Base-by-base conservation (phyloP, 1,140 invertebrate genomes). In the Solenopsis fugax region DNA sequence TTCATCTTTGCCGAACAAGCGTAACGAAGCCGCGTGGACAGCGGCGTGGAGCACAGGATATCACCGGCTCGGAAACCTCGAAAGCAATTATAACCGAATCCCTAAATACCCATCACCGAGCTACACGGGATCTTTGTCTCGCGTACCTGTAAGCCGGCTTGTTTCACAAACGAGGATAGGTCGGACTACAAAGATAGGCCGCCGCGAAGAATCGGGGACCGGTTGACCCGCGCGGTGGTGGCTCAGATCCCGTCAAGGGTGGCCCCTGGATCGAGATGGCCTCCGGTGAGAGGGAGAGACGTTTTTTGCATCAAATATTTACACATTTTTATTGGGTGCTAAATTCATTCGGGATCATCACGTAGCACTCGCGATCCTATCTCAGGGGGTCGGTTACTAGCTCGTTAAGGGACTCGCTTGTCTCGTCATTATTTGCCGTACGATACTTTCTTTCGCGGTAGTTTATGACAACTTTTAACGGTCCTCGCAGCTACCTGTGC, bases 111-210 rank as follows among this genome's bases (percentile, higher is more conserved):
- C 89, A 69, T 78, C 67, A 85, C 67, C 87, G 48, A 80, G 85
- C 91, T 62, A 87, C 75, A 89, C 77, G 86, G 71, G 89, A 84
- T 92, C 92, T 93, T 93, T 94, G 92, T 94, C 92, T 92, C 75
- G 87, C 62, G 73, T 94, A 94, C 91, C 93, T 94, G 93, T 91
- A 89, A 62, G 89, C 91, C 93, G 93, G 91, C 93, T 93, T 93
- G 94, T 95, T 95, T 94, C 93, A 94, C 93, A 94, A 94, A 94
- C 92, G 94, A 94, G 93, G 90, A 86, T 93, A 92, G 90, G 21
- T 80, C 65, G 62, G 67, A 93, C 93, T 94, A 94, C 93, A 94
- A 94, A 95, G 93, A 89, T 90, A 84, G 89, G 76, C 92, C 91
- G 92, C 90, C 81, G 50, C 50, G 75, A 13, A 58, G 50, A 69